A percentile compares a stretch with the other conserved stretches of the same genome.
Conservation (phyloP, 1,140 invertebrate genomes). For the Drosophila watanabei region DNA sequence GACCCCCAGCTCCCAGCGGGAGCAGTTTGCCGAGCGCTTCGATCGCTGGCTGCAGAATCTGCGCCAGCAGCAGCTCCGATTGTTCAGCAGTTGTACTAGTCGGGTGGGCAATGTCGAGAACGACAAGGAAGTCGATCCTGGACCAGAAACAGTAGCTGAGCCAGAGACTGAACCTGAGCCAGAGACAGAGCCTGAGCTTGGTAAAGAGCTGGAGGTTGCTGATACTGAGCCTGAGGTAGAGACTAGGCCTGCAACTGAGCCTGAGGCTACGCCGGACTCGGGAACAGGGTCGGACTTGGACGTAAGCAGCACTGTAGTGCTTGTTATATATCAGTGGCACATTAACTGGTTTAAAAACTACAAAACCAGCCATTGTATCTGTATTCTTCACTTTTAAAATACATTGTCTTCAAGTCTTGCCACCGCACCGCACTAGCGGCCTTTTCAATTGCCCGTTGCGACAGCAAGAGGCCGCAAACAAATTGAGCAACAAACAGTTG, state of each 20-base stretch:
- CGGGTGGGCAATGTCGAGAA: constrained; percentile 70
- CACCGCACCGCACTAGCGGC: background rate
- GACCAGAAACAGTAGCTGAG: constrained; percentile 11
- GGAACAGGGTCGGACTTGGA: constrained; percentile 44
- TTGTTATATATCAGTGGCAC: background rate
- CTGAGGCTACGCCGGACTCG: constrained; percentile 27
- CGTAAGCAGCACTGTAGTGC: constrained; percentile 57
- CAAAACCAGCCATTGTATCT: background rate
- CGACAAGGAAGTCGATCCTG: constrained; percentile 36
- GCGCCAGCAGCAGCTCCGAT: constrained; percentile 64
- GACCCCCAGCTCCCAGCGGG: constrained; percentile 61
- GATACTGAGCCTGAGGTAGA: constrained; percentile 32
- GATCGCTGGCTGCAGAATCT: constrained; percentile 75
- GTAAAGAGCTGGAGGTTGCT: constrained; percentile 5
- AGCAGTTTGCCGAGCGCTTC: constrained; percentile 68
- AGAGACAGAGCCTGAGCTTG: background rate
- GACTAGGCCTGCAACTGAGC: constrained; percentile 13
- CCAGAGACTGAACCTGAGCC: constrained; percentile 1
- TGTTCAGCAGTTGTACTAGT: constrained; percentile 78
- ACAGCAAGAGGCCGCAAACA: constrained; percentile 55
- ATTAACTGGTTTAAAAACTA: no score
- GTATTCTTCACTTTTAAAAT: background rate
- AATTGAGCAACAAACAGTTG: constrained; percentile 48
- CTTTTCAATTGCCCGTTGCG: constrained; percentile 32
- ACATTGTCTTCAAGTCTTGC: background rate